Evolutionary conservation across 30 jellyfish, hydroid and myxozoan genomes (phyloP).

Genomic region (Aurelia coerulea): DNA sequence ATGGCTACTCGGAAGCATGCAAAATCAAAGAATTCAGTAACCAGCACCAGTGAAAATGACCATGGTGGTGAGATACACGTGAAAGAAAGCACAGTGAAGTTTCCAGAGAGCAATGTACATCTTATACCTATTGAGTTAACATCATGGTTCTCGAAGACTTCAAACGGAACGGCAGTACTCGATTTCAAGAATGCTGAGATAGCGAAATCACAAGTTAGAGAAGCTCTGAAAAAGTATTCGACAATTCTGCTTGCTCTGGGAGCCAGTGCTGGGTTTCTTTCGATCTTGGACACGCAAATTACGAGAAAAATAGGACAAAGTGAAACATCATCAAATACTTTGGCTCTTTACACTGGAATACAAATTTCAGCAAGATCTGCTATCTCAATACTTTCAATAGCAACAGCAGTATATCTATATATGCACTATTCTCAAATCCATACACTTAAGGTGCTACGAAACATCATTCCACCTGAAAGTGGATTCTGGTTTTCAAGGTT

Average conservation of each 20-base stretch:
- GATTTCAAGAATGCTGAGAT: slow-evolving; percentile 74
- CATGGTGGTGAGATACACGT: neutral
- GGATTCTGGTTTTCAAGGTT: slow-evolving; percentile 57
- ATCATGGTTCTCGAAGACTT: slow-evolving; percentile 21
- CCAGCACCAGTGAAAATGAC: neutral
- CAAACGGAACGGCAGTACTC: slow-evolving; percentile 42
- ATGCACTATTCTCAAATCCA: slow-evolving; percentile 68
- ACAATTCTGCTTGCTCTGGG: slow-evolving; percentile 79
- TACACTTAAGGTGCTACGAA: slow-evolving; percentile 60
- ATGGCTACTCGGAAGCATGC: slow-evolving; percentile 41
- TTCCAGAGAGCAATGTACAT: slow-evolving; percentile 37
- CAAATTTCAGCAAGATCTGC: slow-evolving; percentile 69
- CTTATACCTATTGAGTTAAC: slow-evolving; percentile 20
- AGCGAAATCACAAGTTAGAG: slow-evolving; percentile 72
- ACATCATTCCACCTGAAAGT: slow-evolving; percentile 56
- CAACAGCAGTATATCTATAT: slow-evolving; percentile 65
- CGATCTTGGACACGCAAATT: slow-evolving; percentile 78
- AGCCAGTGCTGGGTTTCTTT: slow-evolving; percentile 67
- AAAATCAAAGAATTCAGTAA: neutral
- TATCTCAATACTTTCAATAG: slow-evolving; percentile 59
- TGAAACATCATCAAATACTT: slow-evolving; percentile 19
- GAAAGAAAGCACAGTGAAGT: slow-evolving; percentile 34
- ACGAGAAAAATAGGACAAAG: slow-evolving; percentile 17
- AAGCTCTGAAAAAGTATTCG: slow-evolving; percentile 67
- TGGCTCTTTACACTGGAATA: slow-evolving; percentile 61